A percentile compares a stretch with the other conserved stretches of the same genome.
phyloP scores from a whole-genome alignment of 2,113 vertebrate genomes.

The Chaetops frenatus region DNA sequence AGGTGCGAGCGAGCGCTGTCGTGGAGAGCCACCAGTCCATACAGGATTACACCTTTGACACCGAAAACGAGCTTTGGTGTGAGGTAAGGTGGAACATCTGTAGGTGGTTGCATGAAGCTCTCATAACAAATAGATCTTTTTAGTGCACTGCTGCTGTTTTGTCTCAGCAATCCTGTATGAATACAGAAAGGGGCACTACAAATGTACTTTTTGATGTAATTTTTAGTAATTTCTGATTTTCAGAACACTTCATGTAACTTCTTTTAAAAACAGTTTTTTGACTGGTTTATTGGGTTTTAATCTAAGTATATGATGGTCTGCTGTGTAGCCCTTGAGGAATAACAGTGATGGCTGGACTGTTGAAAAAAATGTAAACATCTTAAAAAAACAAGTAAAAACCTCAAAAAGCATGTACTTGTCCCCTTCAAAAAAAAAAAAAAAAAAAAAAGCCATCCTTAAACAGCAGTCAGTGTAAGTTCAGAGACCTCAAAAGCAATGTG shows the following conservation, averaged over 20 bases:
- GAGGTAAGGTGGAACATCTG: constrained; percentile 72
- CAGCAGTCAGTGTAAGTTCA: not conserved
- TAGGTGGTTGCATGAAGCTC: not conserved
- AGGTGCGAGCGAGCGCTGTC: constrained; percentile 74
- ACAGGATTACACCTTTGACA: constrained; percentile 83
- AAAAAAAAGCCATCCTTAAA: not conserved
- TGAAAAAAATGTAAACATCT: not conserved
- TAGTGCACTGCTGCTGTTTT: not conserved
- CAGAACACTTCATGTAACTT: not conserved
- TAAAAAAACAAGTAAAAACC: not conserved
- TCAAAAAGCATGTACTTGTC: not conserved
- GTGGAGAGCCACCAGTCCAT: constrained; percentile 67
- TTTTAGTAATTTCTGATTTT: not conserved
- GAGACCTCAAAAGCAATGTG: not conserved
- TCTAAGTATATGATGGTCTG: not conserved
- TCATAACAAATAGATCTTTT: not conserved
- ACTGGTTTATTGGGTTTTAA: not conserved
- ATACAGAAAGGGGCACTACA: not conserved
- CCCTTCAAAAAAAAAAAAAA: not conserved
- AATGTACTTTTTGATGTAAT: not conserved
- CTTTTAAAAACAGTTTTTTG: not conserved
- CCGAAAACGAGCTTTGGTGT: constrained; percentile 82
- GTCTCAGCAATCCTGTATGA: not conserved
- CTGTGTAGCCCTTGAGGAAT: not conserved
- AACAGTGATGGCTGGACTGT: not conserved